These are phyloP conservation scores for Cyrtorhinus lividipennis DNA, from an alignment of 1,140 invertebrate genomes.

Conservation along the genomic window DNA sequence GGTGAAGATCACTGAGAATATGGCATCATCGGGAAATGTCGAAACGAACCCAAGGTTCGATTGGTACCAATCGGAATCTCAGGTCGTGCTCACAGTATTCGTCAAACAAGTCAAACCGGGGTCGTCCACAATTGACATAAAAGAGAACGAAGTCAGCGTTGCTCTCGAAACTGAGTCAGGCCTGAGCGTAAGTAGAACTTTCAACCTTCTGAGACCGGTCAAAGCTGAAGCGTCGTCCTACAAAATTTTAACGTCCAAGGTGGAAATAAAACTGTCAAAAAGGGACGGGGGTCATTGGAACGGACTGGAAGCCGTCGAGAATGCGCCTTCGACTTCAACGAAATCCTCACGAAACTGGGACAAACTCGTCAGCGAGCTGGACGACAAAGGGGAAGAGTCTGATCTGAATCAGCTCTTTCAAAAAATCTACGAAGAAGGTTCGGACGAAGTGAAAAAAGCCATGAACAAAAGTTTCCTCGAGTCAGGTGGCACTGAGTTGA, in stretches of 20 bases:
- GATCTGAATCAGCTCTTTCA: slow-evolving; percentile 86
- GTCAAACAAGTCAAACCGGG: slow-evolving; percentile 60
- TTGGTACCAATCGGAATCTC: slow-evolving; percentile 85
- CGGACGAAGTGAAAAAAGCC: slow-evolving; percentile 84
- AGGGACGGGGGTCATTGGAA: slow-evolving; percentile 57
- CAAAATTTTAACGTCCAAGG: slow-evolving; percentile 59
- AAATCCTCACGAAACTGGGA: slow-evolving; percentile 53
- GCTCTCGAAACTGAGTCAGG: slow-evolving; percentile 21
- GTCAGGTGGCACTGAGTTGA: slow-evolving; percentile 92
- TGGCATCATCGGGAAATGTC: background rate
- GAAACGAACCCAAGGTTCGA: slow-evolving; percentile 33
- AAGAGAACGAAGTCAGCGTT: slow-evolving; percentile 37
- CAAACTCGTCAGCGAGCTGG: slow-evolving; percentile 68
- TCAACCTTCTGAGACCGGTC: slow-evolving; percentile 55
- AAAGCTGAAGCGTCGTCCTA: slow-evolving; percentile 50
- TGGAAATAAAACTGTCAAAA: slow-evolving; percentile 81
- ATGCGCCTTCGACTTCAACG: background rate
- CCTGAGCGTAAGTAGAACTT: slow-evolving; percentile 34
- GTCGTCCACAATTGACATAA: slow-evolving; percentile 49
- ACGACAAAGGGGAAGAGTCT: slow-evolving; percentile 73
- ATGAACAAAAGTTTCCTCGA: slow-evolving; percentile 99
- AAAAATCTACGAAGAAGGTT: slow-evolving; percentile 84
- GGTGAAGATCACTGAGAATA: too few species aligned
- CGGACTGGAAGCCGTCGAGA: slow-evolving; percentile 5
- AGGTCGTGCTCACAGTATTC: slow-evolving; percentile 66